A percentile compares a stretch with the other conserved stretches of the same genome.
These are phyloP conservation scores for Onychostruthus taczanowskii DNA, from an alignment of 2,113 vertebrate genomes.

Conservation along the genomic window DNA sequence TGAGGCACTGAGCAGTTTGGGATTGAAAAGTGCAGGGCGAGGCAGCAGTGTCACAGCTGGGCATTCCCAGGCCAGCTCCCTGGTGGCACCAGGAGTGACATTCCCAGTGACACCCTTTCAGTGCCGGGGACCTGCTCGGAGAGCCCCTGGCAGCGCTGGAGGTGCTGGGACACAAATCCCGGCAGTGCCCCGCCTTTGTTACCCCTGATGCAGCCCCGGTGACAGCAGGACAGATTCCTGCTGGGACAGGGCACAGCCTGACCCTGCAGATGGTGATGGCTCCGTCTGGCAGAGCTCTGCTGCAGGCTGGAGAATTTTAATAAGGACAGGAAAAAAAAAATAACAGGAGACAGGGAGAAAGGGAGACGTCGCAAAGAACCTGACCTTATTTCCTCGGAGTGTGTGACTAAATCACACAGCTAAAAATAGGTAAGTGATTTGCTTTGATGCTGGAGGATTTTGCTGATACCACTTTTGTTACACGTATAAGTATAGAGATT, in stretches of 20 bases:
- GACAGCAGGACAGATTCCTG: slow-evolving; percentile 24
- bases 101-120: neutral
- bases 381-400: slow-evolving; percentile 64
- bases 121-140: fast-evolving
- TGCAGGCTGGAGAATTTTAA: slow-evolving; percentile 56
- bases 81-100: neutral
- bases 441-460: slow-evolving; percentile 67
- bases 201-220: neutral
- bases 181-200: neutral
- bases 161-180: neutral
- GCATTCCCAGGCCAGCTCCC: neutral
- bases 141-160: fast-evolving
- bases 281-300: slow-evolving; percentile 5
- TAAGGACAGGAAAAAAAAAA: slow-evolving; percentile 47
- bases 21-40: neutral
- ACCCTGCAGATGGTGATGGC: slow-evolving; percentile 45
- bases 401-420: slow-evolving; percentile 58
- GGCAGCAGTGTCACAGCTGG: neutral
- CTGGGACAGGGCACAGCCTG: neutral
- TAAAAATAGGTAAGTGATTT: slow-evolving; percentile 68
- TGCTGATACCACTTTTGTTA: slow-evolving; percentile 69
- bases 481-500: slow-evolving; percentile 63
- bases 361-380: slow-evolving; percentile 18
- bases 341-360: slow-evolving; percentile 16
- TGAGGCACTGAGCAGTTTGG: neutral